Evolutionary conservation across 2,113 vertebrate genomes (phyloP).

Genomic region (Zosterops japonicus): DNA sequence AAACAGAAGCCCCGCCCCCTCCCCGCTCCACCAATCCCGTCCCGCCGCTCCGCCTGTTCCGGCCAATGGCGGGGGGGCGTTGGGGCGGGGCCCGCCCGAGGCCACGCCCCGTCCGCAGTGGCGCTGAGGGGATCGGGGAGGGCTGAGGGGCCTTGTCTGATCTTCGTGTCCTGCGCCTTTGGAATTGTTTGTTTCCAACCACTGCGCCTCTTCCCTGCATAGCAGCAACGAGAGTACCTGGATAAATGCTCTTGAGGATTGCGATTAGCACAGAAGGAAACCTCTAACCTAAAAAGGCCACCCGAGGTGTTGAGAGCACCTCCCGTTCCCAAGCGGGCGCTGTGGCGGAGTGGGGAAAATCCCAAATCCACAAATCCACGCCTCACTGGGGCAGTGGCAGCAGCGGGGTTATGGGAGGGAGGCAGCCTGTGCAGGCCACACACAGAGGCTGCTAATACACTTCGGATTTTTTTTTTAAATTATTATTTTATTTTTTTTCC

Average conservation of each 20-base stretch:
- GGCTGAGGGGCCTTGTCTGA: too few species aligned
- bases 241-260: not conserved
- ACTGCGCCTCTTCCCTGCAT: fast-evolving
- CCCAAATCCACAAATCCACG: too few species aligned
- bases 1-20: not conserved
- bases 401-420: not conserved
- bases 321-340: not conserved
- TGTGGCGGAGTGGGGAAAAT: not conserved
- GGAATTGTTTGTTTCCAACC: fast-evolving
- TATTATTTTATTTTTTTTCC: too few species aligned
- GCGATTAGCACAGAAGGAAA: too few species aligned
- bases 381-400: fast-evolving
- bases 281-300: fast-evolving
- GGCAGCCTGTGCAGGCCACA: too few species aligned
- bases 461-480: not conserved
- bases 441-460: fast-evolving
- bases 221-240: fast-evolving
- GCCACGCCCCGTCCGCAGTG: fast-evolving
- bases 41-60: not conserved
- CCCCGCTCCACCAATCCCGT: not conserved
- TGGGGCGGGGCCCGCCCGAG: fast-evolving
- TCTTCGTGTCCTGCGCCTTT: fast-evolving
- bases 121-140: fast-evolving
- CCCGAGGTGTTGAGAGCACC: fast-evolving
- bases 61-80: fast-evolving